phyloP scores from a whole-genome alignment of 2,797 vertebrate species.

The Manis pentadactyla region DNA sequence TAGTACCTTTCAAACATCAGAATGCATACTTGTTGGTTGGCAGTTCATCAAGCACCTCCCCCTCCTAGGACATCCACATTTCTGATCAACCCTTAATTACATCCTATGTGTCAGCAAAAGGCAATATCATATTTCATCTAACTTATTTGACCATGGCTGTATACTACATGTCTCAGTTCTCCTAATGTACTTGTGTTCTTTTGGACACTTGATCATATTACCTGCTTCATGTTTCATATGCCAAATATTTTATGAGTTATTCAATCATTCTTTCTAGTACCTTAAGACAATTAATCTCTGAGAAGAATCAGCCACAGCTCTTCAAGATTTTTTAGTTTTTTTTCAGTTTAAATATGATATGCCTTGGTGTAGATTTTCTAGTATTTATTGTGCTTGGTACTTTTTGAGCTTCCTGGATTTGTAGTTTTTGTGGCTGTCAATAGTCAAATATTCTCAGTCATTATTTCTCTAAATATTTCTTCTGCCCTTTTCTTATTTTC shows the following conservation, averaged over 20 bases:
- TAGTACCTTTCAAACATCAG: neutral
- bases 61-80: neutral
- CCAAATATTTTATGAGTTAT: neutral
- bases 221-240: neutral
- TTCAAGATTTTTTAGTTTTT: neutral
- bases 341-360: neutral
- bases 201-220: neutral
- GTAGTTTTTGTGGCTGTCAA: neutral
- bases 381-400: neutral
- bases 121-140: neutral
- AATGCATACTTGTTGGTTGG: neutral
- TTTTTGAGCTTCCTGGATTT: neutral
- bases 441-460: neutral
- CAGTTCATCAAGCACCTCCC: neutral
- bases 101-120: neutral
- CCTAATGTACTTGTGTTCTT: neutral
- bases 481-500: neutral
- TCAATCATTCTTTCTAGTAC: neutral
- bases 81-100: neutral
- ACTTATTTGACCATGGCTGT: neutral
- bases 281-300: neutral
- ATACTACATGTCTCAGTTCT: neutral
- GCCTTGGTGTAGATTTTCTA: neutral
- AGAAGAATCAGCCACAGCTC: neutral
- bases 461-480: neutral